Conservation (phyloP, 1,140 invertebrate genomes). For the Amyelois transitella region DNA sequence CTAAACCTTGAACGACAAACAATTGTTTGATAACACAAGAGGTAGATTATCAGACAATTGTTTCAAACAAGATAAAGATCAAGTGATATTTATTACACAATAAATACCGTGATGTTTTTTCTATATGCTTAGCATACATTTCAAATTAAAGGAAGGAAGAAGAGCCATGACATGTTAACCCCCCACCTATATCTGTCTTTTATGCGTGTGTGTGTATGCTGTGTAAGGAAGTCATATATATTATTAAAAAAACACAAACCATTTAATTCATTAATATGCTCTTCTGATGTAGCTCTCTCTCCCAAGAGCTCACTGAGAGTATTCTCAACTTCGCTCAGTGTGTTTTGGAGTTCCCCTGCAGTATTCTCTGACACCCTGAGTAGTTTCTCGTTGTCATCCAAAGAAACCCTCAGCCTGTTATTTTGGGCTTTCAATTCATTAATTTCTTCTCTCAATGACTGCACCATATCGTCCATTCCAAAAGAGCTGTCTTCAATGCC, state of each 20-base stretch:
- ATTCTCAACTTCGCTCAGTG: slow-evolving; percentile 61
- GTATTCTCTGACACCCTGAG: slow-evolving; percentile 66
- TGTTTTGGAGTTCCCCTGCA: slow-evolving; percentile 60
- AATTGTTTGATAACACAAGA: no score
- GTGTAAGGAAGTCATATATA: no score
- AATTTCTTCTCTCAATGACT: slow-evolving; percentile 77
- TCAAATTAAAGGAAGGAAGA: no score
- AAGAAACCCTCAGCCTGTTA: slow-evolving; percentile 57
- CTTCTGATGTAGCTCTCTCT: slow-evolving; percentile 58
- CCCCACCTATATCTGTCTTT: no score
- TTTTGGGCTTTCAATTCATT: slow-evolving; percentile 62
- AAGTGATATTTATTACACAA: no score
- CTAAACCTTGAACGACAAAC: no score
- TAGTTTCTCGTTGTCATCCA: slow-evolving; percentile 64
- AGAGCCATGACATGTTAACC: no score
- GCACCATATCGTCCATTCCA: slow-evolving; percentile 83
- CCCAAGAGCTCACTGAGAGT: slow-evolving; percentile 64
- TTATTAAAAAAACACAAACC: slow-evolving; percentile 30
- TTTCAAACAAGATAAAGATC: no score
- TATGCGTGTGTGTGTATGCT: no score
- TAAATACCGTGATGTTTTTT: no score
- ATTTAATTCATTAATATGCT: slow-evolving; percentile 61
- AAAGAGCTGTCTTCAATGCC: slow-evolving; percentile 81
- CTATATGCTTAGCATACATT: no score
- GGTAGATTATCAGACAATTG: no score